phyloP scores from a whole-genome alignment of 2,113 vertebrate genomes.

The Sander vitreus region DNA sequence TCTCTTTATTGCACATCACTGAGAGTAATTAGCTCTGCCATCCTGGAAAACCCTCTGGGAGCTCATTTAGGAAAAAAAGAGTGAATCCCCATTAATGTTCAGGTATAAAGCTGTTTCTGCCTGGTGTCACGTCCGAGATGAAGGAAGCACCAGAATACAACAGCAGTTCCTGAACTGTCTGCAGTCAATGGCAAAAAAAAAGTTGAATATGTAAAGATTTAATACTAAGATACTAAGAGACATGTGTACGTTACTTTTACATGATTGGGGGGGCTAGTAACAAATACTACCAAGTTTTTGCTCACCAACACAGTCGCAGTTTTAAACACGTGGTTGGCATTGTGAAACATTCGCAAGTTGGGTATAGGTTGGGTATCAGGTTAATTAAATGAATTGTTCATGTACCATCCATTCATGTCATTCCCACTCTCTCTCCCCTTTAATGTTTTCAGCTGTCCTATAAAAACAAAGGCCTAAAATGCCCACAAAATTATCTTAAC shows the following conservation, averaged over 20 bases:
- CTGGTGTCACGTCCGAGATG: background rate
- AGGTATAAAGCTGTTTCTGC: slow-evolving; percentile 16
- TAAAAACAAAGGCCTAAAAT: no score
- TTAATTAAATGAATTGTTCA: no score
- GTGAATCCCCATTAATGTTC: slow-evolving; percentile 41
- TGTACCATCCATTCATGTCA: no score
- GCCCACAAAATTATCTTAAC: no score
- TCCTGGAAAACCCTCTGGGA: slow-evolving; percentile 31
- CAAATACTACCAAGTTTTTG: background rate
- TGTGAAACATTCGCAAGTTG: no score
- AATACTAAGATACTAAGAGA: background rate
- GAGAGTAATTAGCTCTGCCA: slow-evolving; percentile 52
- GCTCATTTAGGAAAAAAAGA: slow-evolving; percentile 1
- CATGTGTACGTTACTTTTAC: background rate
- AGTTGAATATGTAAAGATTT: background rate
- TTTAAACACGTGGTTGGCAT: no score
- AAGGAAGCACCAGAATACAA: background rate
- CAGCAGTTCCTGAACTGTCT: background rate
- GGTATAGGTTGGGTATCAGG: no score
- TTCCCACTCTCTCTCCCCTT: no score
- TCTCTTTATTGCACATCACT: slow-evolving; percentile 42
- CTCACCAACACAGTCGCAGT: background rate
- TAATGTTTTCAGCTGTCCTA: no score
- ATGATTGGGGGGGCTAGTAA: no score
- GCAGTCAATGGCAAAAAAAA: no score